Evolutionary conservation across 1,140 invertebrate genomes (phyloP), one percentile per base, ranked within the genome.

Genomic region (Temnothorax nylanderi): DNA sequence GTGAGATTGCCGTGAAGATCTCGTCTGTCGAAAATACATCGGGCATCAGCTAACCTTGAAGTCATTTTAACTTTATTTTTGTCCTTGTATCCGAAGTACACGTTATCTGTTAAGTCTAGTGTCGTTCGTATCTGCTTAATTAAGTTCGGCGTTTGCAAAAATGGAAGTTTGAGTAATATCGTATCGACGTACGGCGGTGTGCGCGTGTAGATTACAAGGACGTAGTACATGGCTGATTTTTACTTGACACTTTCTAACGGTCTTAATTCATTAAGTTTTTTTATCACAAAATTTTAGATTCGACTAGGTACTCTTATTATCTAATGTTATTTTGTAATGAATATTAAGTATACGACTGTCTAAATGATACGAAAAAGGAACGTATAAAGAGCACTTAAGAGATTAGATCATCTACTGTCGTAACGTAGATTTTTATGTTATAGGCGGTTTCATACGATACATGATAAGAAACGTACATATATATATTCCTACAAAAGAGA

Each of bases 1-100:
- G 97, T 97, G 96, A 95, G 95, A 80, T 71, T 76, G 13, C 54
- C 7, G 51, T 34, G 7, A 0, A 21, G 60, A 65, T 86, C 21
- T 44, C 5, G 16, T 34, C 11, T 58, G 47, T 51, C 74, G 37
- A 82, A 88, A 49, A 37, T 65, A 21, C 32, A 76, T 88, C 32
- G 69, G 87, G 77, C 82, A 74, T 64, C 69, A 90, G 76, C 76
- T 91, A 92, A 92, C 90, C 89, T 92, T 92, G 88, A 90, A 90
- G 72, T 82, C 34, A 89, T 5, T 84, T 56, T 74, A 86, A 72
- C 54, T 87, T 89, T 89, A 87, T 85, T 88, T 60, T 87, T 65
- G 89, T 80, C 49, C 67, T 75, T 75, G 44, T 81, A 78, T 56
- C 44, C 65, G 89, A 90, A 87, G 60, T 93, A 87, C 76, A 89